Percentiles rank a stretch among this genome's conserved stretches.
Conservation (phyloP, 2,113 vertebrate genomes). For the Hippocampus zosterae region DNA sequence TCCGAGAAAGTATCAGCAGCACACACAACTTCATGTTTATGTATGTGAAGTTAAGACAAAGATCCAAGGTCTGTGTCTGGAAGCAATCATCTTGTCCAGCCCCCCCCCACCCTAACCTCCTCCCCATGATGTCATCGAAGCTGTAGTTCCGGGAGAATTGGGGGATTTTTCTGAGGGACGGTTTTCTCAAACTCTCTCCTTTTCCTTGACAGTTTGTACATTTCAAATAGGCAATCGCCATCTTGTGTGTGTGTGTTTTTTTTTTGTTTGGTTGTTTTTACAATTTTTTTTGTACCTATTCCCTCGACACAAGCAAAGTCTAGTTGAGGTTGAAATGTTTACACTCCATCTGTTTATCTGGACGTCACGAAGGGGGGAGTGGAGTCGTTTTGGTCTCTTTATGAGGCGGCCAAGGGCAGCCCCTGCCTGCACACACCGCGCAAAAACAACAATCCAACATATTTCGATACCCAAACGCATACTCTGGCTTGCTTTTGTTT, state of each 20-base stretch:
- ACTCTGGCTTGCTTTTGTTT: constrained; percentile 12
- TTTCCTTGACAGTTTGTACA: neutral
- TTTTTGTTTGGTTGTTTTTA: neutral
- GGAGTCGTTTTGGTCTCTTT: constrained; percentile 36
- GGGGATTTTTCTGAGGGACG: constrained; percentile 38
- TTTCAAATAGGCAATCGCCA: neutral
- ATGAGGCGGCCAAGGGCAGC: constrained; percentile 44
- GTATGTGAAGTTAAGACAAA: constrained; percentile 54
- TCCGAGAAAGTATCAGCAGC: neutral
- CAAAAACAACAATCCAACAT: constrained; percentile 47
- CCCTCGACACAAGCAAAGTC: neutral
- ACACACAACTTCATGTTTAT: constrained; percentile 3
- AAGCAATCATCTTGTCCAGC: constrained; percentile 69
- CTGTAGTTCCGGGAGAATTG: constrained; percentile 34
- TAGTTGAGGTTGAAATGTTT: constrained; percentile 9
- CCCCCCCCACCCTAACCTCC: constrained; percentile 36
- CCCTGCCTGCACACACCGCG: constrained; percentile 46
- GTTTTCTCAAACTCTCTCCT: constrained; percentile 37
- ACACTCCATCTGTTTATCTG: constrained; percentile 6
- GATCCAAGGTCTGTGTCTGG: constrained; percentile 67
- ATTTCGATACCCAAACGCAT: constrained; percentile 1
- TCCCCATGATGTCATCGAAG: constrained; percentile 70
- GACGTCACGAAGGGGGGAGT: constrained; percentile 27
- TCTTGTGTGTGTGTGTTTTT: too few relatives aligned
- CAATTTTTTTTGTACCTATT: constrained; percentile 1